Evolutionary conservation across 2,888 invertebrate genomes (phyloP), one percentile per base, ranked within the genome.

Genomic region (Graphium colonna): DNA sequence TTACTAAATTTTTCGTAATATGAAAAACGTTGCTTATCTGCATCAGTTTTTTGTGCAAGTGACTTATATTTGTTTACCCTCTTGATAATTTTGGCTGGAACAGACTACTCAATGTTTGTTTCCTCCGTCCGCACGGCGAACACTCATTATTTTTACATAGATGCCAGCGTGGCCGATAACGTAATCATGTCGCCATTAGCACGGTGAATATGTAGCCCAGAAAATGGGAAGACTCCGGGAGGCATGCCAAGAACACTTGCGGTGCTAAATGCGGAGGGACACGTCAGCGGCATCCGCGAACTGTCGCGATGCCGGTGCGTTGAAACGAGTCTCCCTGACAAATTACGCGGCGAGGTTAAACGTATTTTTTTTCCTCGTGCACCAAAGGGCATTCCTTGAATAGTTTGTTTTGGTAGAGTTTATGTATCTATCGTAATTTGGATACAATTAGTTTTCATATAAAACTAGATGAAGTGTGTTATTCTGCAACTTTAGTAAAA

Each of bases 201-300:
- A 38, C 51, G 50, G 56, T 53, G 51, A 55, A 55, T 51, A 54
- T 48, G 49, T 53, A 57, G 65, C 61, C 65, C 72, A 74, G 75
- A 81, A 79, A 71, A 63, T 68, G 77, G 76, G 79, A 79, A 78
- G 75, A 79, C 71, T 71, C 73, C 73, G 75, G 74, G 73, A 69
- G 70, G 67, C 64, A 61, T 68, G 71, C 69, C 71, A 87, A 82
- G 75, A 3, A 73, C 76, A 73, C 74, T 76, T 75, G 66, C 67
- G 69, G 73, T 59, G 75, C 85, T 84, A 86, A 86, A 84, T 74
- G 67, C 65, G 79, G 81, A 71, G 57, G 56, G 77, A 69, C 79
- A 76, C 82, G 82, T 82, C 85, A 82, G 71, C 64, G 68, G 52
- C 57, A 61, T 9, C 56, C 58, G 61, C 67, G 60, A 62, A 68